Evolutionary conservation across 1,140 invertebrate genomes (phyloP).

Genomic region (Drosophila azteca): DNA sequence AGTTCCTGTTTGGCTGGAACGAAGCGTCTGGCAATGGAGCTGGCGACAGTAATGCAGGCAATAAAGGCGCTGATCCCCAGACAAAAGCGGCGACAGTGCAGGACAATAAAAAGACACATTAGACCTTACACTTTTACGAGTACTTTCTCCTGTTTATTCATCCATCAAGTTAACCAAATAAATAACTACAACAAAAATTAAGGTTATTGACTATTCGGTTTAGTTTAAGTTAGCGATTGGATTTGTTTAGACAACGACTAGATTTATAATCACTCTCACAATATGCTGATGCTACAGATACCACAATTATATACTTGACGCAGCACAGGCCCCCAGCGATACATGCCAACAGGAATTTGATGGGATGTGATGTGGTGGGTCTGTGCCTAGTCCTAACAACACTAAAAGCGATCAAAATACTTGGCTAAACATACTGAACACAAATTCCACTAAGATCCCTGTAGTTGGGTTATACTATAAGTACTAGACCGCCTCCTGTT

Average conservation of each 20-base stretch:
- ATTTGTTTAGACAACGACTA: constrained; percentile 67
- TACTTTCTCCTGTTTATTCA: constrained; percentile 25
- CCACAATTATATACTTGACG: constrained; percentile 23
- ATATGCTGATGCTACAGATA: constrained; percentile 63
- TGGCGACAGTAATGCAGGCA: no score
- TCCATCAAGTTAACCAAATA: background rate
- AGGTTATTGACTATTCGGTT: constrained; percentile 31
- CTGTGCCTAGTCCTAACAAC: constrained; percentile 21
- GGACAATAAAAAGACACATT: no score
- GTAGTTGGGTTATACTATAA: constrained; percentile 37
- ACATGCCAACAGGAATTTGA: no score
- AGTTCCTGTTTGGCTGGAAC: no score
- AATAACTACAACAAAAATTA: background rate
- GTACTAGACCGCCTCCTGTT: constrained; percentile 4
- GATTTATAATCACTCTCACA: constrained; percentile 80
- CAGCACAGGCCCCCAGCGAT: background rate
- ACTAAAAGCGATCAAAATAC: constrained; percentile 66
- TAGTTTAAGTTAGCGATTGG: constrained; percentile 31
- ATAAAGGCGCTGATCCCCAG: no score
- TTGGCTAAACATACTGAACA: constrained; percentile 45
- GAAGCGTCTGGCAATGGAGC: no score
- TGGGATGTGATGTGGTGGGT: background rate
- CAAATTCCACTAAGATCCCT: constrained; percentile 56
- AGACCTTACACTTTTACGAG: no score
- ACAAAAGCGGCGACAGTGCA: no score